Base-by-base conservation (phyloP, 2,113 vertebrate species). In the Bubo bubo region DNA sequence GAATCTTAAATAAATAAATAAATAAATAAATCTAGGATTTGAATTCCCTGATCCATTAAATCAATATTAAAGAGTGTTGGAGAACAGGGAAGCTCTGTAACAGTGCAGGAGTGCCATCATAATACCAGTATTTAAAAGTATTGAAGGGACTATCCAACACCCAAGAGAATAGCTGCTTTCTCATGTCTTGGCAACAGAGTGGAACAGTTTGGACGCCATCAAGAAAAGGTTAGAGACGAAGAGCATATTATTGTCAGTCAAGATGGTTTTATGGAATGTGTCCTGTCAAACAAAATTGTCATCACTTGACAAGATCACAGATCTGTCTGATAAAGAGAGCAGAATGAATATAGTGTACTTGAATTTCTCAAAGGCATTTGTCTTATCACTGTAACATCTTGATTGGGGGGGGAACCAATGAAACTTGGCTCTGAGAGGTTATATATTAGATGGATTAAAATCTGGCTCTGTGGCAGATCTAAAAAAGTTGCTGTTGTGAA, bases 271-370 rank as follows among this genome's bases (percentile, higher is more conserved):
- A 90, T 90, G 85, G 62, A 94, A 87, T 28, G 7, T 90, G 53
- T 82, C 86, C 84, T 93, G 92, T 95, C 93, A 96, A 96, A 94
- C 79, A 88, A 85, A 97, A 68, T 93, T 96, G 96, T 97, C 96
- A 93, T 85, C 70, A 7, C 81, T 93, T 97, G 81, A 93, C 95
- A 93, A 64, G 90, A 96, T 85, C 66, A 60, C 27, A 79, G 67
- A 85, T 93, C 74, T 94, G 77, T 62, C 90, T 93, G 87, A 92
- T 93, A 72, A 81, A 95, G 71, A 81, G 9, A 90, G 80, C 87
- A 94, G 90, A 95, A 87, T 89, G 81, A 82, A 64, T 89, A 14
- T 11, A 85, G 23, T 12, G 12, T 94, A 32, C 47, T 94, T 94
- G 66, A 88, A 93, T 94, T 93, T 94, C 53, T 94, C 45, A 84